Evolutionary conservation across 2,113 vertebrate genomes (phyloP).

Genomic region (Ptilorrhoa leucosticta): DNA sequence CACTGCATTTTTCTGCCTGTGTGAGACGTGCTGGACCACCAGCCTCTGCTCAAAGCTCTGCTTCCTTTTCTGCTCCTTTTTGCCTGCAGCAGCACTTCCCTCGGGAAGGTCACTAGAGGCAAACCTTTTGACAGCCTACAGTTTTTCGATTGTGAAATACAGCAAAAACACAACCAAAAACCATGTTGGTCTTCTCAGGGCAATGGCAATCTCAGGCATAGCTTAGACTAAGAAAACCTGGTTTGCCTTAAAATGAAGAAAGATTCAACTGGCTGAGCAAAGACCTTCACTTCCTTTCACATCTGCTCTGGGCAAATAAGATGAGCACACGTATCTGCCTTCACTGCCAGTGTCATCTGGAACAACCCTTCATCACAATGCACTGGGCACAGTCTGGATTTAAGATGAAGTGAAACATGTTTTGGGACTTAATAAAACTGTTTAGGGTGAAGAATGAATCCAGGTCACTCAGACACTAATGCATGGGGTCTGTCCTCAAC

Average conservation of each 20-base stretch:
- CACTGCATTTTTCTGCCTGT: neutral
- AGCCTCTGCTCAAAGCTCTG: neutral
- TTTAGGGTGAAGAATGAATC: neutral
- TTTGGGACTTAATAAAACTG: neutral
- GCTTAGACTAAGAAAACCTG: neutral
- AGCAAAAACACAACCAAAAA: neutral
- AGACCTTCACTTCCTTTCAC: neutral
- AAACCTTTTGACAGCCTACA: neutral
- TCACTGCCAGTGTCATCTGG: neutral
- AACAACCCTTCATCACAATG: neutral
- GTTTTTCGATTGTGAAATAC: neutral
- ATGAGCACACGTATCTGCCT: neutral
- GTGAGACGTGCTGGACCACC: neutral
- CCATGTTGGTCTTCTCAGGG: neutral
- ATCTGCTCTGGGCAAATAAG: neutral
- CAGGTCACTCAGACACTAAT: neutral
- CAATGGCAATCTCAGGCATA: neutral
- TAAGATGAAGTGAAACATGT: neutral
- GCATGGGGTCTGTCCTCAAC: neutral
- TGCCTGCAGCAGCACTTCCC: neutral
- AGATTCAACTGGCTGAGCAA: neutral
- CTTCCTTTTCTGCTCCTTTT: neutral
- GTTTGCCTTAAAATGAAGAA: neutral
- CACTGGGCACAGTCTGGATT: neutral
- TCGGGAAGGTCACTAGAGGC: neutral